Conservation (phyloP, 2,888 invertebrate species). For the Bibio marci region DNA sequence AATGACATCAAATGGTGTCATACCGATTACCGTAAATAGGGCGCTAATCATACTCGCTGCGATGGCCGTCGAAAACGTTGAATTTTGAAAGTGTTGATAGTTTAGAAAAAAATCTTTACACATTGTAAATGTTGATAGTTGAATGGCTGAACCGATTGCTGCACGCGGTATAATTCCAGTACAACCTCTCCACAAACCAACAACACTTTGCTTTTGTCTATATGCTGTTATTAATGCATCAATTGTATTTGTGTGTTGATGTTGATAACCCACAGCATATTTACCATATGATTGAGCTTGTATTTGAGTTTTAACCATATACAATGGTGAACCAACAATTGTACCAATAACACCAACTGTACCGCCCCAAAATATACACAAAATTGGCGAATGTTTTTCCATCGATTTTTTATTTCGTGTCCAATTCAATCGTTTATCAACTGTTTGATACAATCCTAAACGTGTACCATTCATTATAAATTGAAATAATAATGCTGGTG, state of each 20-base stretch:
- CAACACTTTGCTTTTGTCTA: slow-evolving; percentile 35
- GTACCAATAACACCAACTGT: slow-evolving; percentile 52
- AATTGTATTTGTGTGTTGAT: slow-evolving; percentile 43
- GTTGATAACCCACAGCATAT: slow-evolving; percentile 75
- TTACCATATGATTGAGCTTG: slow-evolving; percentile 53
- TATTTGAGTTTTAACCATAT: slow-evolving; percentile 70
- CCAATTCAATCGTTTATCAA: slow-evolving; percentile 40
- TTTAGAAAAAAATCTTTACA: slow-evolving; percentile 33
- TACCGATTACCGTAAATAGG: slow-evolving; percentile 49
- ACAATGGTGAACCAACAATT: slow-evolving; percentile 54
- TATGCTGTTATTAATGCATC: slow-evolving; percentile 34
- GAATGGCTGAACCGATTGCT: slow-evolving; percentile 67
- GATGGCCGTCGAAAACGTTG: slow-evolving; percentile 40
- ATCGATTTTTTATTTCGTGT: slow-evolving; percentile 18
- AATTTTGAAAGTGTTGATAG: slow-evolving; percentile 19
- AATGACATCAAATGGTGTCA: slow-evolving; percentile 78
- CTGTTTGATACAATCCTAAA: slow-evolving; percentile 45
- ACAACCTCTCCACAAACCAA: slow-evolving; percentile 64
- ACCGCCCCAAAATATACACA: slow-evolving; percentile 18
- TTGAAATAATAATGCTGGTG: slow-evolving; percentile 72
- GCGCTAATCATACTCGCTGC: slow-evolving; percentile 61
- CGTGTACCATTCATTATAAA: slow-evolving; percentile 31
- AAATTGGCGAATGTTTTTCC: slow-evolving; percentile 10
- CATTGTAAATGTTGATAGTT: slow-evolving; percentile 62
- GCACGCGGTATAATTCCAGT: slow-evolving; percentile 53